Percentiles rank a stretch among this genome's conserved stretches.
Evolutionary conservation across 2,888 invertebrate species (phyloP).

Genomic region (Sialis lutaria): DNA sequence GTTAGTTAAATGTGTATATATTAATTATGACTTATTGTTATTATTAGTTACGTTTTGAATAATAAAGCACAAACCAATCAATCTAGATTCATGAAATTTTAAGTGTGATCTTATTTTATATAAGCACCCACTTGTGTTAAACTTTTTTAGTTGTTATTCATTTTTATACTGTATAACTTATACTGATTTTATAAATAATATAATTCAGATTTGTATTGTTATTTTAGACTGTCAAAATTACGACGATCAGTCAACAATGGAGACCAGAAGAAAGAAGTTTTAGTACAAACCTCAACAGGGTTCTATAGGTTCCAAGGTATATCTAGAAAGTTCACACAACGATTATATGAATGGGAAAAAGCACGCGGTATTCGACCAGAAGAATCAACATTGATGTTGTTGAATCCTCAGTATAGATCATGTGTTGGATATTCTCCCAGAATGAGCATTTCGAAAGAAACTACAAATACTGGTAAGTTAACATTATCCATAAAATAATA

Average conservation of each 20-base stretch:
- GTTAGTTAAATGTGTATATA: conserved; percentile 16
- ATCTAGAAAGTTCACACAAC: conserved; percentile 75
- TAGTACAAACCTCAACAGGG: conserved; percentile 68
- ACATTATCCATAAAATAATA: not conserved
- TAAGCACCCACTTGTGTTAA: too few relatives aligned
- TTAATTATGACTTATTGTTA: not conserved
- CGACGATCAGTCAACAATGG: conserved; percentile 34
- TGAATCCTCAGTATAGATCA: conserved; percentile 38
- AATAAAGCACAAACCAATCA: too few relatives aligned
- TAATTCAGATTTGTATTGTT: not conserved
- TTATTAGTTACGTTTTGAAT: not conserved
- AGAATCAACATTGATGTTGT: conserved; percentile 64
- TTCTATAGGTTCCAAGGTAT: conserved; percentile 74
- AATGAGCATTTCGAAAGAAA: too few relatives aligned
- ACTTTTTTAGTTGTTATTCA: not conserved
- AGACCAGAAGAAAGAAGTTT: conserved; percentile 45
- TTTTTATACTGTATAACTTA: not conserved
- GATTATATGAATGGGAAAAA: conserved; percentile 83
- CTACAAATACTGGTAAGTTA: too few relatives aligned
- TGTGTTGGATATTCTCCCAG: conserved; percentile 5
- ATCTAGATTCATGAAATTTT: too few relatives aligned
- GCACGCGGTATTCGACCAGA: conserved; percentile 75
- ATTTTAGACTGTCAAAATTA: conserved; percentile 33
- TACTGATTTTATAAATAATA: not conserved
- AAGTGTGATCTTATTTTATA: too few relatives aligned